Base-by-base conservation (phyloP, 2,888 invertebrate species). In the Exephanes ischioxanthus region DNA sequence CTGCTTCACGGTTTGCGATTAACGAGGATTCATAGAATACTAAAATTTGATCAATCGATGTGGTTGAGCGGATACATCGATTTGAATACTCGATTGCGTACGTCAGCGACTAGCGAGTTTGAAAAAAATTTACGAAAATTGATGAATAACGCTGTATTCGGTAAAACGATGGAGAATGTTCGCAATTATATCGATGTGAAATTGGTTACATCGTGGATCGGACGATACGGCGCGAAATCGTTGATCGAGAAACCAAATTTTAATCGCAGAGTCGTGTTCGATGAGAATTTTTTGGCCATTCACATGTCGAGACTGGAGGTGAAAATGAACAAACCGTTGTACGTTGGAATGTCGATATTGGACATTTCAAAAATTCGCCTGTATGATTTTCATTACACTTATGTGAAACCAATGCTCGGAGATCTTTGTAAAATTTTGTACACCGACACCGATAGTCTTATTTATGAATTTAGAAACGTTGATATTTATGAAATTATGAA, bases 11-110 rank as follows among this genome's bases (percentile, higher is more conserved):
- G 9, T 58, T 78, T 88, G 68, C 90, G 89, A 11, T 66, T 92
- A 45, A 86, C 85, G 80, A 89, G 91, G 86, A 88, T 92, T 48
- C 90, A 93, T 89, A 86, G 92, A 84, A 86, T 91, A 16, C 82
- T 93, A 72, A 87, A 91, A 87, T 94, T 93, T 87, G 87, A 91
- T 26, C 93, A 94, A 89, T 89, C 88, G 45, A 80, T 90, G 9
- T 68, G 48, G 30, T 45, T 68, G 3, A 37, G 37, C 37, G 37
- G 9, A 7, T 37, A 37, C 37, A 9, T 37, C 37, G 9, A 9
- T 37, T 9, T 37, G 37, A 37, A 37, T 37, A 37, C 37, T 9
- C 7, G 37, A 37, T 37, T 37, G 9, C 37, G 37, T 9, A 7
- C 37, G 37, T 37, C 9, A 2, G 37, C 37, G 1, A 9, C 9